Percentiles rank a stretch among this genome's conserved stretches.
Evolutionary conservation across 2,797 vertebrate species (phyloP).

Genomic region (Agapornis canus): DNA sequence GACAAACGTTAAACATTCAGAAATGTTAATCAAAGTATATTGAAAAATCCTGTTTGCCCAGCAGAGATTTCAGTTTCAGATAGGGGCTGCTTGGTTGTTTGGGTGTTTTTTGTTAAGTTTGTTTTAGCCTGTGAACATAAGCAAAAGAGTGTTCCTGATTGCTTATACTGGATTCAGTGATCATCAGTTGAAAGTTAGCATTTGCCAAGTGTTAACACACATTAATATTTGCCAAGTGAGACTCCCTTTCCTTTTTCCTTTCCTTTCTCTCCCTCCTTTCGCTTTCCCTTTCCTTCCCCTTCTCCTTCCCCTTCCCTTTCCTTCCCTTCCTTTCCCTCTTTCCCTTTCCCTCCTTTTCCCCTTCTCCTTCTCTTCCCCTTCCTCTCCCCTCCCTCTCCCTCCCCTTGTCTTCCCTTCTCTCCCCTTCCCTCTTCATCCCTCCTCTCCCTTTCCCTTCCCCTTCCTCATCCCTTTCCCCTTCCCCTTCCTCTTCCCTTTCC

Average conservation of each 20-base stretch:
- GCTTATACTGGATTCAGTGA: background rate
- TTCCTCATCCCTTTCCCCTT: too few relatives aligned
- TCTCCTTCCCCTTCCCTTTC: too few relatives aligned
- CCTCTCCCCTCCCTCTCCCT: background rate
- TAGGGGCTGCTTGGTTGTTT: fast-evolving
- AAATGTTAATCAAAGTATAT: background rate
- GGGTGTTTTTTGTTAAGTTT: background rate
- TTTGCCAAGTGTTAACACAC: background rate
- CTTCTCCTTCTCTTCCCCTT: background rate
- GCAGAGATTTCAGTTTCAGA: background rate
- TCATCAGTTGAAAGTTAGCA: background rate
- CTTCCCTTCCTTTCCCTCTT: background rate
- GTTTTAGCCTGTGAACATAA: background rate
- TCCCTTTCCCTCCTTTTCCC: too few relatives aligned
- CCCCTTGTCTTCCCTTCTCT: too few relatives aligned
- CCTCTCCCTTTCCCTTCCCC: too few relatives aligned
- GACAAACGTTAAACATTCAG: background rate
- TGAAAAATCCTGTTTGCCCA: background rate
- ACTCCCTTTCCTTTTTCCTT: background rate
- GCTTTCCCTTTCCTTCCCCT: background rate
- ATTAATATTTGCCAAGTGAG: background rate
- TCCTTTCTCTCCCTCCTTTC: too few relatives aligned
- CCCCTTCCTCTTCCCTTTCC: too few relatives aligned
- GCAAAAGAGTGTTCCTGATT: background rate
- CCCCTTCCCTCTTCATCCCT: too few relatives aligned